Evolutionary conservation across 2,113 vertebrate genomes (phyloP).

Genomic region (Calyptommatus sinebrachiatus): DNA sequence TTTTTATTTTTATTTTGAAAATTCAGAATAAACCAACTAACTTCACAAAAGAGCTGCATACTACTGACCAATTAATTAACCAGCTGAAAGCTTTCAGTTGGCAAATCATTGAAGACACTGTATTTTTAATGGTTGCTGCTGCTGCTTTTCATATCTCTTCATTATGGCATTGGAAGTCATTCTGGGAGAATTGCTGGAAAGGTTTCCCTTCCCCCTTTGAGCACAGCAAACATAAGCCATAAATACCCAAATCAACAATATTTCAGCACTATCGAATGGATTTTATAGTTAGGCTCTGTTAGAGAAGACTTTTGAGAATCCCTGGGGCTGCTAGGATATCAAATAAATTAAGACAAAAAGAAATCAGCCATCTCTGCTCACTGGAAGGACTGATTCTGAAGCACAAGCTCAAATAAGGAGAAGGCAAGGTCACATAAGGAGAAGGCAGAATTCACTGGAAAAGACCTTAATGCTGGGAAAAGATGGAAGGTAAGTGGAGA

Average conservation of each 20-base stretch:
- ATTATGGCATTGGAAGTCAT: not conserved
- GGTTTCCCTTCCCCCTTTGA: not conserved
- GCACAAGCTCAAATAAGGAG: too few relatives aligned
- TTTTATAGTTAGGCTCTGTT: not conserved
- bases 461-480: too few relatives aligned
- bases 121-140: not conserved
- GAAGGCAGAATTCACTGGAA: too few relatives aligned
- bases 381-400: too few relatives aligned
- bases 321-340: too few relatives aligned
- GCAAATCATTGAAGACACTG: not conserved
- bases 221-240: not conserved
- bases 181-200: not conserved
- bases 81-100: not conserved
- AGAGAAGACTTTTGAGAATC: too few relatives aligned
- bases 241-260: not conserved
- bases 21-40: not conserved
- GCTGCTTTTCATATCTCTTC: not conserved
- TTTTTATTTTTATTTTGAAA: too few relatives aligned
- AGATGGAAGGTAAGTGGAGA: too few relatives aligned
- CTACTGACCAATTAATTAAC: not conserved
- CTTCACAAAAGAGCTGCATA: not conserved
- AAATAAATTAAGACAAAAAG: too few relatives aligned
- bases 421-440: too few relatives aligned
- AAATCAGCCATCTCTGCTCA: too few relatives aligned
- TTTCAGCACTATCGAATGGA: not conserved